phyloP scores from a whole-genome alignment of 2,888 invertebrate species.

The Tachystola acroxantha region DNA sequence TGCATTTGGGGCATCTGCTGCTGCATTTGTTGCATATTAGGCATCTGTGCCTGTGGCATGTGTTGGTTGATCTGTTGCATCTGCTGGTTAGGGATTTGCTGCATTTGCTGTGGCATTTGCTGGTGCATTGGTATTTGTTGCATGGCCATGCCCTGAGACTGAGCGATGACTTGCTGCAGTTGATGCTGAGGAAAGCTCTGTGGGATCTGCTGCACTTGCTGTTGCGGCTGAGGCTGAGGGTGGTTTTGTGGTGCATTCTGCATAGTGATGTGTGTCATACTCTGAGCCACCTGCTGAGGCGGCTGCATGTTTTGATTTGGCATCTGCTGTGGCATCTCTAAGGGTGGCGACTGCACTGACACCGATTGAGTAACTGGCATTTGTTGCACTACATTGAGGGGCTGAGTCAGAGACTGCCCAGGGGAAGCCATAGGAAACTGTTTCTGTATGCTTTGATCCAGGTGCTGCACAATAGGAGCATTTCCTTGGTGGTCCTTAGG shows the following conservation, averaged over 20 bases:
- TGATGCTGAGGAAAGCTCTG: constrained; percentile 77
- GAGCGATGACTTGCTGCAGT: constrained; percentile 71
- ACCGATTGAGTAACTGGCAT: constrained; percentile 66
- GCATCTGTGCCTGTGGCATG: constrained; percentile 64
- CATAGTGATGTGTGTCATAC: constrained; percentile 73
- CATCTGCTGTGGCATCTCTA: constrained; percentile 74
- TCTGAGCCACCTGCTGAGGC: constrained; percentile 67
- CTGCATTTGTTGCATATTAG: constrained; percentile 72
- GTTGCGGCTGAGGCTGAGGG: constrained; percentile 59
- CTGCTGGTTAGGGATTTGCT: constrained; percentile 73
- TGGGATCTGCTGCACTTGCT: constrained; percentile 71
- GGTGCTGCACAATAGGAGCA: constrained; percentile 61
- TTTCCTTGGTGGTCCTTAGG: constrained; percentile 70
- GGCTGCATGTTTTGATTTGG: constrained; percentile 61
- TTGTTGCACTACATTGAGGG: constrained; percentile 61
- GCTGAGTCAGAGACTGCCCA: constrained; percentile 72
- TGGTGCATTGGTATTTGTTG: constrained; percentile 76
- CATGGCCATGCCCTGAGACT: constrained; percentile 69
- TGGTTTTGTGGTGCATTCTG: constrained; percentile 59
- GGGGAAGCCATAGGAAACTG: constrained; percentile 75
- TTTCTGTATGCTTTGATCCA: constrained; percentile 70
- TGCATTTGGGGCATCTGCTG: constrained; percentile 74
- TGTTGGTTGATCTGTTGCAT: constrained; percentile 74
- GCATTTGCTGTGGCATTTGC: constrained; percentile 74
- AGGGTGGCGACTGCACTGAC: constrained; percentile 70